phyloP scores from a whole-genome alignment of 2,113 vertebrate genomes.

The Alectura lathami region DNA sequence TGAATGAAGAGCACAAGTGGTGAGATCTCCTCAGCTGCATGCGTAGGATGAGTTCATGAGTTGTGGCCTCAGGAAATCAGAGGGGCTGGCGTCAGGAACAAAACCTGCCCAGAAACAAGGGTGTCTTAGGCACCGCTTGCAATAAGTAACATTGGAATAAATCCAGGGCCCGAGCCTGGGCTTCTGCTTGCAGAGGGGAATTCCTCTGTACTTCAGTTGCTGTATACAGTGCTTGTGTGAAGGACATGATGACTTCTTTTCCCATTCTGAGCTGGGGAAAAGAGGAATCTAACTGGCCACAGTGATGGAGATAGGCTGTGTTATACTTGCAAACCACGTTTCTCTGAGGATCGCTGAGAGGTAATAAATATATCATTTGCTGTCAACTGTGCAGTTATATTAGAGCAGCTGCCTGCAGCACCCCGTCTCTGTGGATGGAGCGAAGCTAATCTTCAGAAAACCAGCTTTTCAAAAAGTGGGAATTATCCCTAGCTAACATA shows the following conservation, averaged over 20 bases:
- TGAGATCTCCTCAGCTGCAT: neutral
- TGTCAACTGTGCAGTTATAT: neutral
- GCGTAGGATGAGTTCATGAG: neutral
- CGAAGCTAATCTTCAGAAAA: neutral
- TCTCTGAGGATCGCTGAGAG: neutral
- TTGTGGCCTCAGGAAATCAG: neutral
- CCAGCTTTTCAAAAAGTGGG: neutral
- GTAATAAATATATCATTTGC: neutral
- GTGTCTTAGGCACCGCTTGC: neutral
- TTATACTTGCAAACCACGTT: neutral
- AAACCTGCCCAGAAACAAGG: neutral
- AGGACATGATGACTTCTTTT: fast-evolving
- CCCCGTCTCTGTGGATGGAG: neutral
- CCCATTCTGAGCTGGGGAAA: neutral
- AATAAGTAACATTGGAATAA: neutral
- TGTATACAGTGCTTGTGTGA: neutral
- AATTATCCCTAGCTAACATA: neutral
- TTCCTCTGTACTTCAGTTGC: neutral
- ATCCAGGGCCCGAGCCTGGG: neutral
- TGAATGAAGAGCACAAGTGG: neutral
- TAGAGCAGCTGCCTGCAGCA: neutral
- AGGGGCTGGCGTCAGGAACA: neutral
- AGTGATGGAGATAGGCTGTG: neutral
- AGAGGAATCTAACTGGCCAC: neutral
- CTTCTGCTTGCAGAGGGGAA: neutral